These are phyloP conservation scores for Penaeus vannamei DNA, from an alignment of 1,140 invertebrate genomes.

Conservation along the genomic window DNA sequence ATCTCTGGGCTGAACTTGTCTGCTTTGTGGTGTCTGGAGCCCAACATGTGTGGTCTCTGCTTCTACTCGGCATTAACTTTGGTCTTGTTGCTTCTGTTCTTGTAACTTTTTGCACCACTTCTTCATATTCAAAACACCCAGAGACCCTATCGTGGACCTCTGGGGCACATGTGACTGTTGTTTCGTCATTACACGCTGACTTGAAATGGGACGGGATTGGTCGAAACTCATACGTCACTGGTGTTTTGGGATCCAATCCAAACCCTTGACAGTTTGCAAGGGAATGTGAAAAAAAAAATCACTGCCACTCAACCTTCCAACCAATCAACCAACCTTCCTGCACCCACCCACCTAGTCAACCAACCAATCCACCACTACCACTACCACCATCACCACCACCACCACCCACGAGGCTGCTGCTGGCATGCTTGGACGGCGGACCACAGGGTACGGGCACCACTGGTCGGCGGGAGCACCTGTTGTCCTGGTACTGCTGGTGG, in stretches of 20 bases:
- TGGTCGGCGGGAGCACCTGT: conserved; percentile 38
- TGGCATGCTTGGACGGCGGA: conserved; percentile 49
- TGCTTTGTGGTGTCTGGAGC: conserved; percentile 58
- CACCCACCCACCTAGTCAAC: conserved; percentile 59
- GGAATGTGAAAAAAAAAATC: conserved; percentile 42
- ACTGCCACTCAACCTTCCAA: conserved; percentile 58
- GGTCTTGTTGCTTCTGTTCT: conserved; percentile 58
- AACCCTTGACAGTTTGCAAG: conserved; percentile 53
- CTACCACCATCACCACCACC: conserved; percentile 56
- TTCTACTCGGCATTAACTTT: conserved; percentile 59
- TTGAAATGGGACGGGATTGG: conserved; percentile 44
- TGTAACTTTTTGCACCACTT: conserved; percentile 47
- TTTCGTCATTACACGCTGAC: conserved; percentile 57
- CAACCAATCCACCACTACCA: conserved; percentile 54
- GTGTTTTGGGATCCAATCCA: conserved; percentile 57
- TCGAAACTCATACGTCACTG: conserved; percentile 58
- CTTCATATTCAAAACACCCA: neutral
- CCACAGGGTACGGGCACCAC: conserved; percentile 48
- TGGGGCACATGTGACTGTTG: conserved; percentile 54
- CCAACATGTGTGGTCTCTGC: conserved; percentile 52
- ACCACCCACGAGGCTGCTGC: conserved; percentile 43
- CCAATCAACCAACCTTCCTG: conserved; percentile 58
- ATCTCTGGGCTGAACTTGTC: conserved; percentile 56
- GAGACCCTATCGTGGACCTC: neutral
- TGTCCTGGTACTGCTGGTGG: conserved; percentile 18